Evolutionary conservation across 37 sponge, comb jelly and placozoan genomes (phyloP).

Genomic region (Chondrilla cf. caribensis): DNA sequence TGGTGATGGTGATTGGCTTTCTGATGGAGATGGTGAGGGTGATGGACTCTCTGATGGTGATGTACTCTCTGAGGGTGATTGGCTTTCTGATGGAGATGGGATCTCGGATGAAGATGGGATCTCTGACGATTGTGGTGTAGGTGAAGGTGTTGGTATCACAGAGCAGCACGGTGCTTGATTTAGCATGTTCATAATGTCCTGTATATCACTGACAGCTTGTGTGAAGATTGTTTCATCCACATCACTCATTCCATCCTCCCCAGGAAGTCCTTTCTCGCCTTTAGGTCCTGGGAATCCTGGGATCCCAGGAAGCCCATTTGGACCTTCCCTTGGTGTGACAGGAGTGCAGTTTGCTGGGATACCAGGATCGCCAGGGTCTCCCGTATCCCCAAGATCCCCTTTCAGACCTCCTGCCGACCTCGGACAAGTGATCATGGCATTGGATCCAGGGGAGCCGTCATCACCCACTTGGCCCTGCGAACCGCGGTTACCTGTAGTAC

Average conservation of each 20-base stretch:
- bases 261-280: background rate
- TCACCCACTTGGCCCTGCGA: background rate
- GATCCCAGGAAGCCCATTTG: background rate
- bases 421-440: no score
- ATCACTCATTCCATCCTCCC: background rate
- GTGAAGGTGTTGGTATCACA: background rate
- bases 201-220: background rate
- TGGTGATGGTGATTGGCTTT: background rate
- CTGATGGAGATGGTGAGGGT: no score
- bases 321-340: background rate
- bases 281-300: background rate
- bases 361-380: background rate
- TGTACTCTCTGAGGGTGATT: background rate
- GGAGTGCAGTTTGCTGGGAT: background rate
- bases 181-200: background rate
- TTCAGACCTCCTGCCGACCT: no score
- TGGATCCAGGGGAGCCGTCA: no score
- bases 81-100: background rate
- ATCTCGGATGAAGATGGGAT: slow-evolving; percentile 1
- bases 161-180: background rate
- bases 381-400: no score
- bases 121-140: background rate
- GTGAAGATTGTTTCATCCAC: background rate
- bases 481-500: background rate
- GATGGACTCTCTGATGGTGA: background rate